phyloP scores from a whole-genome alignment of 2,888 invertebrate species.

The Tenthredo distinguenda region DNA sequence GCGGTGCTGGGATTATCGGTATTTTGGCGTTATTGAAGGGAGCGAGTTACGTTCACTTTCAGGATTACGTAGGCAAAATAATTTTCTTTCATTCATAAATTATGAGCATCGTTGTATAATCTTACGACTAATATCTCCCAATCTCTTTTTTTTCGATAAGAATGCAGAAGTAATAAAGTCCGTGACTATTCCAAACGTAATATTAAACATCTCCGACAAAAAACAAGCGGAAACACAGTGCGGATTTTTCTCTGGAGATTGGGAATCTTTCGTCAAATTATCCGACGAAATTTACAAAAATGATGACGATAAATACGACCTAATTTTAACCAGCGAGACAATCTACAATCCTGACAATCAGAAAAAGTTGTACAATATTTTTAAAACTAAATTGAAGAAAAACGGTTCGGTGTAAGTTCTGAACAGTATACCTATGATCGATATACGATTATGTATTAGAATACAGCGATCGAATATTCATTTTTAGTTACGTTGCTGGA shows the following conservation, averaged over 20 bases:
- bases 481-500: conserved; percentile 86
- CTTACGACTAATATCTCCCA: conserved; percentile 11
- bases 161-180: conserved; percentile 90
- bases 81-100: conserved; percentile 45
- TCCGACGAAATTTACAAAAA: conserved; percentile 72
- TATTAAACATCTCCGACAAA: conserved; percentile 82
- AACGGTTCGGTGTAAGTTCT: conserved; percentile 82
- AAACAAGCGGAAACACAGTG: conserved; percentile 74
- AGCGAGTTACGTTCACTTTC: conserved; percentile 87
- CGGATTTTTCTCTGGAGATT: conserved; percentile 85
- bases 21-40: conserved; percentile 86
- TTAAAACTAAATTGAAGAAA: conserved; percentile 82
- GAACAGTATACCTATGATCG: conserved; percentile 44
- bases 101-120: conserved; percentile 29
- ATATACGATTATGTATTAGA: conserved; percentile 44
- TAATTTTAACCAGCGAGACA: conserved; percentile 95
- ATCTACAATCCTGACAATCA: conserved; percentile 93
- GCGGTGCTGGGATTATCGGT: conserved; percentile 95
- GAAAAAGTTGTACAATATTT: conserved; percentile 85
- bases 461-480: not conserved
- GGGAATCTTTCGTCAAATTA: conserved; percentile 82
- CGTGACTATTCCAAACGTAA: conserved; percentile 91
- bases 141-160: conserved; percentile 79
- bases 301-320: conserved; percentile 84
- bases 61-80: conserved; percentile 91